Conservation (phyloP, 2,797 vertebrate species). For the Poeciliopsis presidionis region DNA sequence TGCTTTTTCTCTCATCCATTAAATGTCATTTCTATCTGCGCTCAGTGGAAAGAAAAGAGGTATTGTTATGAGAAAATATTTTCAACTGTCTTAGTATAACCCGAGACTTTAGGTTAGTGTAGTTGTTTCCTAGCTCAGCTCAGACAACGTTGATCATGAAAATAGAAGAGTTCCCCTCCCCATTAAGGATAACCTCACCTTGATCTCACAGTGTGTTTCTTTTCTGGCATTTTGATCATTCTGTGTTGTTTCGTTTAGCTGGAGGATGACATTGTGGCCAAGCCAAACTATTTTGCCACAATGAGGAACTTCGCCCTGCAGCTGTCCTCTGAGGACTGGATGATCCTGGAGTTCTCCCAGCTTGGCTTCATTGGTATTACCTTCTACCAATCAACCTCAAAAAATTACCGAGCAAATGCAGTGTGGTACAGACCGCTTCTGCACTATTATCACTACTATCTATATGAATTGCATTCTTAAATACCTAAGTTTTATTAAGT, state of each 20-base stretch:
- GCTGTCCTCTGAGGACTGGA: constrained; percentile 97
- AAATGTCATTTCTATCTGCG: constrained; percentile 47
- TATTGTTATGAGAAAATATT: constrained; percentile 33
- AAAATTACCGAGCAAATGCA: constrained; percentile 7
- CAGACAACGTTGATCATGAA: constrained; percentile 27
- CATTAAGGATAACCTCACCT: not conserved
- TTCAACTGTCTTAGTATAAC: not conserved
- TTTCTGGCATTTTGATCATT: not conserved
- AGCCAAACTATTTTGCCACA: constrained; percentile 98
- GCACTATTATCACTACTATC: not conserved
- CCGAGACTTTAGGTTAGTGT: constrained; percentile 34
- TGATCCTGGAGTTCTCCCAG: constrained; percentile 99
- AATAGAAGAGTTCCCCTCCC: constrained; percentile 30
- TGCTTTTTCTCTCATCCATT: constrained; percentile 37
- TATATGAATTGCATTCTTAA: not conserved
- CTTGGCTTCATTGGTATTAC: constrained; percentile 95
- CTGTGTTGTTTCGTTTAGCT: constrained; percentile 79
- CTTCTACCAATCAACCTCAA: constrained; percentile 21
- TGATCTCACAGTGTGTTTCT: too few species aligned
- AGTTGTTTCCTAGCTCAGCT: constrained; percentile 31
- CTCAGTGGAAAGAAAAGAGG: constrained; percentile 67
- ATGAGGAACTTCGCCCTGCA: constrained; percentile 99
- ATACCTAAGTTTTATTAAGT: not conserved
- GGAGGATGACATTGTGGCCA: constrained; percentile 99
- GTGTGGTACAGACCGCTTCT: not conserved